Conservation (phyloP, 2,797 vertebrate species). For the Nannoperca australis region DNA sequence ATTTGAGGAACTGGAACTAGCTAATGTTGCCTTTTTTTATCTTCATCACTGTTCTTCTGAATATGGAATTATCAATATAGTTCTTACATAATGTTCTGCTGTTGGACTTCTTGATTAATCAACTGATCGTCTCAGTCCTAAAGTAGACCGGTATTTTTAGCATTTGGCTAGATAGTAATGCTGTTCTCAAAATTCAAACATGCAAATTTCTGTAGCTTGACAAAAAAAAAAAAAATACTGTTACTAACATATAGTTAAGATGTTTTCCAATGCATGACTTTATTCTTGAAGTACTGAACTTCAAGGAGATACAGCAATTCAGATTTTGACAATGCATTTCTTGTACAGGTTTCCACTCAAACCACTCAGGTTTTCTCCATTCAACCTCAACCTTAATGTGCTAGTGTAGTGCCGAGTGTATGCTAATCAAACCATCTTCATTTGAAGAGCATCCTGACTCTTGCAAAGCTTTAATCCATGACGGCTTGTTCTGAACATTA, state of each 20-base stretch:
- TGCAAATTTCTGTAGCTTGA: not conserved
- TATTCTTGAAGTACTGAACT: conserved; percentile 12
- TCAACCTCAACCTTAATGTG: conserved; percentile 46
- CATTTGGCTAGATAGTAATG: not conserved
- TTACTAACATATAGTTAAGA: not conserved
- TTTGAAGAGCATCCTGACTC: conserved; percentile 70
- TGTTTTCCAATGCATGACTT: conserved; percentile 16
- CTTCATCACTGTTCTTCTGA: not conserved
- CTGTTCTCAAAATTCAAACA: conserved; percentile 9
- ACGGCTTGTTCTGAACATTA: conserved; percentile 73
- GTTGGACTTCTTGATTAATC: not conserved
- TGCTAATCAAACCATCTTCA: conserved; percentile 74
- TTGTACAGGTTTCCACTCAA: conserved; percentile 36
- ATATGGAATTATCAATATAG: not conserved
- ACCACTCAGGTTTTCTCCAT: no score
- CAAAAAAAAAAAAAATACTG: not conserved
- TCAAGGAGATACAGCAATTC: conserved; percentile 14
- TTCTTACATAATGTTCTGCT: not conserved
- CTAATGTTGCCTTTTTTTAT: not conserved
- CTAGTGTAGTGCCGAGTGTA: conserved; percentile 41
- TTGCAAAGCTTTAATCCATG: conserved; percentile 74
- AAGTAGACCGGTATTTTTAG: not conserved
- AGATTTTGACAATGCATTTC: conserved; percentile 29
- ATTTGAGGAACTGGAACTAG: not conserved
- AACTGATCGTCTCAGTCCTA: not conserved